Percentiles rank a stretch among this genome's conserved stretches.
These are phyloP conservation scores for Menidia menidia DNA, from an alignment of 2,797 vertebrate genomes.

Conservation along the genomic window DNA sequence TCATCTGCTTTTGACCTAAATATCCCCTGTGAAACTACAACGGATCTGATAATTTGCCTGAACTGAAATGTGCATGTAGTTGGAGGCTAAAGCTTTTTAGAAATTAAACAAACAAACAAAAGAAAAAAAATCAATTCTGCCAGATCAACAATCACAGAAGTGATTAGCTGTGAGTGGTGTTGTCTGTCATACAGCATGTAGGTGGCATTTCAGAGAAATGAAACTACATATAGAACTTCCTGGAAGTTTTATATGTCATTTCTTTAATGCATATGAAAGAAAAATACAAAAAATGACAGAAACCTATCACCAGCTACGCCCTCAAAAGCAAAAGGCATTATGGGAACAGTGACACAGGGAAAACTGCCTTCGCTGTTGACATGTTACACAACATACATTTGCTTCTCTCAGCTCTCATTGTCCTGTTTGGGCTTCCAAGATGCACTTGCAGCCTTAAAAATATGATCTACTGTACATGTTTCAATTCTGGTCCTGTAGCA, in stretches of 20 bases:
- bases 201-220: background rate
- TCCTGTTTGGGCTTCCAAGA: slow-evolving; percentile 13
- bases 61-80: no score
- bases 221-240: background rate
- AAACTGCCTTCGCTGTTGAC: slow-evolving; percentile 19
- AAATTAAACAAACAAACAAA: background rate
- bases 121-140: no score
- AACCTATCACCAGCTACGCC: slow-evolving; percentile 15
- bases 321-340: slow-evolving; percentile 8
- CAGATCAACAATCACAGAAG: background rate
- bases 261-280: background rate
- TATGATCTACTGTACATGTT: slow-evolving; percentile 13
- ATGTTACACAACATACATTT: slow-evolving; percentile 25
- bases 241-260: no score
- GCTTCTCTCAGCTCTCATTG: slow-evolving; percentile 17
- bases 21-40: background rate
- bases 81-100: background rate
- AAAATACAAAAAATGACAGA: slow-evolving; percentile 15
- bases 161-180: background rate
- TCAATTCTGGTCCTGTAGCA: slow-evolving; percentile 10
- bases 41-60: slow-evolving; percentile 4
- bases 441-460: slow-evolving; percentile 4
- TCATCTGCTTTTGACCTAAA: no score
- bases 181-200: background rate
- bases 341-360: background rate